A percentile compares a stretch with the other conserved stretches of the same genome.
Conservation (phyloP, 2,113 vertebrate genomes). For the Oreochromis aureus region DNA sequence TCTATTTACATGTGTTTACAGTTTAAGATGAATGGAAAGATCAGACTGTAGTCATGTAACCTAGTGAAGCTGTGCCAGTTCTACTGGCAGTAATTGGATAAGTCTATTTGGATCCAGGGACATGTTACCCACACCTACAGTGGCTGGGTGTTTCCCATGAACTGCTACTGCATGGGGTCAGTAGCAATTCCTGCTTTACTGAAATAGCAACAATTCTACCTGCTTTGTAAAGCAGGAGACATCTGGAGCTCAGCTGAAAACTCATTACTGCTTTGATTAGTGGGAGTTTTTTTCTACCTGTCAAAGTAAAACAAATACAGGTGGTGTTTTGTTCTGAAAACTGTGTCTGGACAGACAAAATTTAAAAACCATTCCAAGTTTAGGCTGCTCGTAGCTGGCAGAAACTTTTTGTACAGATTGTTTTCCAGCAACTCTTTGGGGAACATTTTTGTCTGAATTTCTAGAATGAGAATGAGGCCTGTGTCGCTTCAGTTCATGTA, state of each 20-base stretch:
- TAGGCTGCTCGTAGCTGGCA: neutral
- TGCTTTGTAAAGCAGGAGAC: neutral
- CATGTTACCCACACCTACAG: neutral
- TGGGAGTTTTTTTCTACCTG: neutral
- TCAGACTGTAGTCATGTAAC: conserved; percentile 20
- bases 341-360: neutral
- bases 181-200: neutral
- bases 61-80: neutral
- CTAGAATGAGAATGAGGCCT: neutral
- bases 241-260: neutral
- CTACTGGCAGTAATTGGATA: conserved; percentile 31
- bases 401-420: neutral
- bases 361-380: neutral
- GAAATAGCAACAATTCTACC: neutral
- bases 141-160: neutral
- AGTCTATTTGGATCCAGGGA: neutral
- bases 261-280: neutral
- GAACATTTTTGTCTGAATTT: neutral
- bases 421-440: neutral
- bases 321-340: neutral
- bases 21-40: neutral
- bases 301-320: neutral
- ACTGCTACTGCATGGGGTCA: neutral
- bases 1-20: conserved; percentile 12
- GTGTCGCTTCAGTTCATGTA: neutral